A percentile compares a stretch with the other conserved stretches of the same genome.
Conservation (phyloP, 2,797 vertebrate genomes). For the Sebastes diaconus region DNA sequence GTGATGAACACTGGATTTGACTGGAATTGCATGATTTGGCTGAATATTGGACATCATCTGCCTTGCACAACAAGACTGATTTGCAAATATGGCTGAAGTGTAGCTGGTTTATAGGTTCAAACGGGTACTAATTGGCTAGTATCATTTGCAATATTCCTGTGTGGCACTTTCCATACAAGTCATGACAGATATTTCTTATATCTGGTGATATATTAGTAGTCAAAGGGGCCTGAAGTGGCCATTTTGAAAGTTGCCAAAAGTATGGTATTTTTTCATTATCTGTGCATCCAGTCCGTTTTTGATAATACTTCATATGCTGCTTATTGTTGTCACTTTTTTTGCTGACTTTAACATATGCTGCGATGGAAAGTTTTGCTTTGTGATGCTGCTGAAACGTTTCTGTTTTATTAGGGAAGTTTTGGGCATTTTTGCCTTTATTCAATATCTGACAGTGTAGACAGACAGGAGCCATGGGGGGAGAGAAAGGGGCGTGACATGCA, state of each 20-base stretch:
- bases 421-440: not conserved
- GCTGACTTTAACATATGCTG: not conserved
- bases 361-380: not conserved
- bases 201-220: not conserved
- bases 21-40: not conserved
- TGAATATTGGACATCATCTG: not conserved
- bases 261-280: not conserved
- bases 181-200: not conserved
- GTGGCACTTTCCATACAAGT: not conserved
- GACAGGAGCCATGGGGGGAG: not conserved
- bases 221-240: not conserved
- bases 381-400: not conserved
- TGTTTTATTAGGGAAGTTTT: not conserved
- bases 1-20: not conserved
- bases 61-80: not conserved
- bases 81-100: not conserved
- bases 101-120: not conserved
- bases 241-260: not conserved
- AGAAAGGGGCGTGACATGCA: not conserved
- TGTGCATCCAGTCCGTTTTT: not conserved
- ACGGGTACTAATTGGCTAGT: not conserved
- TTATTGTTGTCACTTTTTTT: not conserved
- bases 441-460: not conserved
- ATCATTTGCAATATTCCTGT: not conserved
- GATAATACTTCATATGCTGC: not conserved